A percentile compares a stretch with the other conserved stretches of the same genome.
These are phyloP conservation scores for Micrasema minimum DNA, from an alignment of 1,140 invertebrate genomes.

Conservation along the genomic window DNA sequence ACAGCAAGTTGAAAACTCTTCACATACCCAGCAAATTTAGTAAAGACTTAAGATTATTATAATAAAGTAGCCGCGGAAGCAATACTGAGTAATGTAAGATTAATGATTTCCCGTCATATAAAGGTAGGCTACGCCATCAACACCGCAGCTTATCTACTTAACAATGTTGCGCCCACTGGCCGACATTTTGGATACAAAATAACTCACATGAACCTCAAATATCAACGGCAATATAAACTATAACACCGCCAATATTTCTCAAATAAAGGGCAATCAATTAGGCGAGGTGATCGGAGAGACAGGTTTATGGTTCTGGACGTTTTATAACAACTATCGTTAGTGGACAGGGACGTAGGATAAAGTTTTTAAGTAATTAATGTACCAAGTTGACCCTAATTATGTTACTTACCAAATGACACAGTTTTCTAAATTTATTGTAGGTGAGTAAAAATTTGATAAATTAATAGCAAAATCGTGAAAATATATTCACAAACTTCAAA, in stretches of 20 bases:
- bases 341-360: conserved; percentile 7
- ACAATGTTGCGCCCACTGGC: neutral
- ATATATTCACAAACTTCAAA: too few species aligned
- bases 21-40: too few species aligned
- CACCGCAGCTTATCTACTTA: neutral
- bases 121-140: conserved; percentile 5
- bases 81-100: conserved; percentile 17
- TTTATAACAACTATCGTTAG: conserved; percentile 15
- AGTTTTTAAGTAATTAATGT: too few species aligned
- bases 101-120: conserved; percentile 13
- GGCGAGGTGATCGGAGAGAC: conserved; percentile 5
- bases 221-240: neutral
- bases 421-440: too few species aligned
- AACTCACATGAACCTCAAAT: neutral
- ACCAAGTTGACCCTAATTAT: too few species aligned
- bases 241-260: conserved; percentile 3
- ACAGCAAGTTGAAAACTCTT: too few species aligned
- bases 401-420: too few species aligned
- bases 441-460: too few species aligned
- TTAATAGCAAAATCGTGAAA: too few species aligned
- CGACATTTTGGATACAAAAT: conserved; percentile 4
- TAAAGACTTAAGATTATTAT: too few species aligned
- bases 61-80: neutral
- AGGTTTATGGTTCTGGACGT: conserved; percentile 11
- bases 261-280: conserved; percentile 4